Percentiles rank a stretch among this genome's conserved stretches.
phyloP scores from a whole-genome alignment of 2,888 invertebrate genomes.

The Netelia inedita region DNA sequence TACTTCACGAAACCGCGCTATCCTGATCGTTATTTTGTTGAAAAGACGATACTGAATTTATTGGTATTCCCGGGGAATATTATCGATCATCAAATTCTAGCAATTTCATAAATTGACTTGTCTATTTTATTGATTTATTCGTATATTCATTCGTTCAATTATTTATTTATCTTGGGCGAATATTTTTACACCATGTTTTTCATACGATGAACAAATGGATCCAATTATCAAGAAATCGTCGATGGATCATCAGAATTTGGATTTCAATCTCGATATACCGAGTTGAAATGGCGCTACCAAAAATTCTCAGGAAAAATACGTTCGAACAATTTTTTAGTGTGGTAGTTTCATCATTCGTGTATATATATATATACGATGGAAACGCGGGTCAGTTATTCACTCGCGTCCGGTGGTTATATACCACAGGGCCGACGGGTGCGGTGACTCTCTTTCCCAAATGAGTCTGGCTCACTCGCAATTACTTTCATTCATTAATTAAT shows the following conservation, averaged over 20 bases:
- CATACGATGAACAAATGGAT: no score
- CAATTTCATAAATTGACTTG: not conserved
- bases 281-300: no score
- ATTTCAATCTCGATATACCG: no score
- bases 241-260: no score
- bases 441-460: not conserved
- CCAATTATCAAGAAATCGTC: no score
- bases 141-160: not conserved
- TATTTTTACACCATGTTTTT: not conserved
- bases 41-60: conserved; percentile 28
- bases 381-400: not conserved
- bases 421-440: not conserved
- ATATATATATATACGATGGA: not conserved
- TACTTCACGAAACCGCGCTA: conserved; percentile 24
- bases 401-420: not conserved
- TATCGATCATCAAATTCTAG: not conserved
- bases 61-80: conserved; percentile 19
- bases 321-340: no score
- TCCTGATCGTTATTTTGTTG: not conserved
- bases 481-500: conserved; percentile 48
- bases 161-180: not conserved
- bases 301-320: no score
- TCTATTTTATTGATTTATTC: not conserved
- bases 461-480: conserved; percentile 26
- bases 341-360: no score